phyloP scores from a whole-genome alignment of 2,113 vertebrate genomes.

The Carlito syrichta region DNA sequence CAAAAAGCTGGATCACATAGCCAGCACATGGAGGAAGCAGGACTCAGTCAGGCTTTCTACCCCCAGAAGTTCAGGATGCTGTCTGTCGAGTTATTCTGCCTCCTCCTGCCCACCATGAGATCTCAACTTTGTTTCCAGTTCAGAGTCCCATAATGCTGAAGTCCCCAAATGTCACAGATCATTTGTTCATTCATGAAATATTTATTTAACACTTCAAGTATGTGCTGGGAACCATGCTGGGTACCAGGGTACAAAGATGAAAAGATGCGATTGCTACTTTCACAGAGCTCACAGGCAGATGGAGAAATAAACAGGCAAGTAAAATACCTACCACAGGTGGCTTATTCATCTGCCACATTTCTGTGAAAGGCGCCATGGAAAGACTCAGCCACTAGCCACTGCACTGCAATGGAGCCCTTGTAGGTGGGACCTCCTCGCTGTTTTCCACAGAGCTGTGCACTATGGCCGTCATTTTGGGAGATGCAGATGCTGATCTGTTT shows the following conservation, averaged over 20 bases:
- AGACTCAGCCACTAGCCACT: not conserved
- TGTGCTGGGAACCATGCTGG: not conserved
- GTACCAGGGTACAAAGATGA: not conserved
- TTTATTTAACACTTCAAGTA: conserved; percentile 2
- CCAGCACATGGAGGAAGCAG: not conserved
- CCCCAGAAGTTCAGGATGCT: not conserved
- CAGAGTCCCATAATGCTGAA: not conserved
- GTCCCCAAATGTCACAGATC: not conserved
- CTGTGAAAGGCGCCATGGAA: not conserved
- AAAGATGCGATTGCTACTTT: not conserved
- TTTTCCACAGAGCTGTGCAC: not conserved
- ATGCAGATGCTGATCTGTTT: not conserved
- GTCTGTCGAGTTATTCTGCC: not conserved
- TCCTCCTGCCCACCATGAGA: not conserved
- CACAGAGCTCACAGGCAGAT: not conserved
- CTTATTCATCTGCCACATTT: not conserved
- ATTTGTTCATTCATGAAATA: conserved; percentile 53
- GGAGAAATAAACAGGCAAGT: not conserved
- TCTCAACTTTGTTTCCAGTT: not conserved
- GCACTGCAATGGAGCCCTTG: not conserved
- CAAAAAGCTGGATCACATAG: not conserved
- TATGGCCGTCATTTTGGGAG: not conserved
- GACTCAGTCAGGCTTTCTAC: not conserved
- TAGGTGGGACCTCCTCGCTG: not conserved
- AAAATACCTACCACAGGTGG: not conserved